A percentile compares a stretch with the other conserved stretches of the same genome.
phyloP scores from a whole-genome alignment of 2,888 invertebrate species.

The Patella ulyssiponensis region DNA sequence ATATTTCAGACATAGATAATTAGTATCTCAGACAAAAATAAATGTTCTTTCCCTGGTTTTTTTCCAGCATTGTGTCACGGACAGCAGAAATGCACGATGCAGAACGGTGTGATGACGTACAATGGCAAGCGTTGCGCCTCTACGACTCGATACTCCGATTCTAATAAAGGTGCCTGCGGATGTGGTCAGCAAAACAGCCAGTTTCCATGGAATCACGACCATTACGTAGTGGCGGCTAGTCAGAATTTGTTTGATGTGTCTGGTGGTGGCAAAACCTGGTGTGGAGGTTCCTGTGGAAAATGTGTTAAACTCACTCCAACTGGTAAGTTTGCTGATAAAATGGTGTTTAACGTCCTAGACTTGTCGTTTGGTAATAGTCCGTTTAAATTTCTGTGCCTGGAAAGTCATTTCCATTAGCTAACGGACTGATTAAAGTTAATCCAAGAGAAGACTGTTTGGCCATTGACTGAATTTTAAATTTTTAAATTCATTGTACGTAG shows the following conservation, averaged over 20 bases:
- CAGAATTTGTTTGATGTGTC: conserved; percentile 45
- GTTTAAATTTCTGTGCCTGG: neutral
- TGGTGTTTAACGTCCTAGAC: neutral
- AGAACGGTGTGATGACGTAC: conserved; percentile 35
- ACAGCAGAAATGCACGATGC: conserved; percentile 27
- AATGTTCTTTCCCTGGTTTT: neutral
- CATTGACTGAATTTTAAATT: neutral
- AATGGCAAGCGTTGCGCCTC: conserved; percentile 58
- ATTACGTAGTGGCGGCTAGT: conserved; percentile 50
- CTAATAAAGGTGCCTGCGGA: conserved; percentile 55
- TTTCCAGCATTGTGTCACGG: neutral
- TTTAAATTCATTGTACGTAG: neutral
- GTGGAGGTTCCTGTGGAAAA: conserved; percentile 52
- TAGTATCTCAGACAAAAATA: too few relatives aligned
- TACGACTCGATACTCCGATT: conserved; percentile 56
- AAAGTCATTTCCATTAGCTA: neutral
- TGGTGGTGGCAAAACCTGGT: conserved; percentile 40
- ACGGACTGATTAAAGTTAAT: too few relatives aligned
- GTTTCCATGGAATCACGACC: conserved; percentile 50
- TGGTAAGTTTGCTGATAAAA: conserved; percentile 35
- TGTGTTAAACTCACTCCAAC: conserved; percentile 59
- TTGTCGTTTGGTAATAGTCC: too few relatives aligned
- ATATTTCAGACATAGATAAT: too few relatives aligned
- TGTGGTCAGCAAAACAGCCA: conserved; percentile 46
- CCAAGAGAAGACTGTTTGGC: too few relatives aligned